phyloP scores from a whole-genome alignment of 2,888 invertebrate genomes.

The Microctonus aethiopoides region DNA sequence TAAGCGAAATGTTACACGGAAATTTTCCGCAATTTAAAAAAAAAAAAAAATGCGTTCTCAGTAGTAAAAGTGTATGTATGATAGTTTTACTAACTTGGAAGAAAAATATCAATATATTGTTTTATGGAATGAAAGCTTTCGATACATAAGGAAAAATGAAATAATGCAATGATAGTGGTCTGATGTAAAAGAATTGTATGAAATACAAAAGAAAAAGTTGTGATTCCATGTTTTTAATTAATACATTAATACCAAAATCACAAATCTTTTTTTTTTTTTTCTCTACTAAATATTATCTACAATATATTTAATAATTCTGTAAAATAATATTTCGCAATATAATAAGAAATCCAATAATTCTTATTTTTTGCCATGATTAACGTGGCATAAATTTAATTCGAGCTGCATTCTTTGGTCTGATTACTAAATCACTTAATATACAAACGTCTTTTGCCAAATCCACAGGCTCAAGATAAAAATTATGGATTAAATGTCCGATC shows the following conservation, averaged over 20 bases:
- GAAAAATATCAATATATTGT: conserved; percentile 48
- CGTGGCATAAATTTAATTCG: conserved; percentile 47
- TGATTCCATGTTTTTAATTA: conserved; percentile 34
- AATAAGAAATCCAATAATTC: not conserved
- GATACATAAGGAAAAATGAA: conserved; percentile 42
- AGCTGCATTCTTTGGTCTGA: conserved; percentile 45
- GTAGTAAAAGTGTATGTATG: conserved; percentile 48
- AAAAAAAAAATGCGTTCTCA: conserved; percentile 29
- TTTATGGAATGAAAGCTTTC: conserved; percentile 52
- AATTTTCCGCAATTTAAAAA: no score
- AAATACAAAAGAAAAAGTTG: conserved; percentile 51
- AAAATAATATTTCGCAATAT: no score
- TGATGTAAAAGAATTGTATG: conserved; percentile 51
- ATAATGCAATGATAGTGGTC: conserved; percentile 44
- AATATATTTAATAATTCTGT: no score
- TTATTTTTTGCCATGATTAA: not conserved
- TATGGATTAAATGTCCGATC: conserved; percentile 46
- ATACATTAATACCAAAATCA: not conserved
- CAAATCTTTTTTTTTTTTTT: not conserved
- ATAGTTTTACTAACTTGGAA: conserved; percentile 54
- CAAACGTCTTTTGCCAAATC: conserved; percentile 46
- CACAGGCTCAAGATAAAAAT: conserved; percentile 53
- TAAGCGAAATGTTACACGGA: conserved; percentile 50
- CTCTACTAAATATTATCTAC: not conserved
- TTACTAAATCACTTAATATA: conserved; percentile 45